Evolutionary conservation across 2,113 vertebrate species (phyloP).

Genomic region (Orycteropus afer): DNA sequence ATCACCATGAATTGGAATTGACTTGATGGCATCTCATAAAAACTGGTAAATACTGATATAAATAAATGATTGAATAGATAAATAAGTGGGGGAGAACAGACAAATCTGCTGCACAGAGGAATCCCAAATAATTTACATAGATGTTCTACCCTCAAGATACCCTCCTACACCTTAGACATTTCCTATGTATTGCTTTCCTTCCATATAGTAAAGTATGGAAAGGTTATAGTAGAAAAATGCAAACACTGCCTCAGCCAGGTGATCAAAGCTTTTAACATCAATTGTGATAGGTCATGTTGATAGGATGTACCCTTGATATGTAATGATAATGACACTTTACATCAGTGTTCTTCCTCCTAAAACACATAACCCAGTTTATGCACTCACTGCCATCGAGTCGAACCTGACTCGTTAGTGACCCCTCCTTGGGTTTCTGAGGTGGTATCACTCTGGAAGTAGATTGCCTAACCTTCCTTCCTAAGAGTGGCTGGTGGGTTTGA

Average conservation of each 20-base stretch:
- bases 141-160: not conserved
- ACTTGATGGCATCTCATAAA: not conserved
- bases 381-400: too few species aligned
- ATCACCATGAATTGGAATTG: not conserved
- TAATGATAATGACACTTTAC: not conserved
- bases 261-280: not conserved
- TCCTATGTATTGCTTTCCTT: not conserved
- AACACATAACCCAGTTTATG: not conserved
- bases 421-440: too few species aligned
- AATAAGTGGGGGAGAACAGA: not conserved
- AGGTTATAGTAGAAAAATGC: not conserved
- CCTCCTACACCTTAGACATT: not conserved
- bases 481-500: too few species aligned
- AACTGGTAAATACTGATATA: not conserved
- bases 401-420: too few species aligned
- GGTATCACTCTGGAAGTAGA: too few species aligned
- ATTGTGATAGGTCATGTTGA: not conserved
- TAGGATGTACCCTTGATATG: not conserved
- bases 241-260: not conserved
- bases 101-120: not conserved
- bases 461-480: too few species aligned
- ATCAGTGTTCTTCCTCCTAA: not conserved
- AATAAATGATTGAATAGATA: not conserved
- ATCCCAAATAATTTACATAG: not conserved
- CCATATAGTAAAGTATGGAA: not conserved